phyloP scores from a whole-genome alignment of 2,888 invertebrate species.

The Eupeodes luniger region DNA sequence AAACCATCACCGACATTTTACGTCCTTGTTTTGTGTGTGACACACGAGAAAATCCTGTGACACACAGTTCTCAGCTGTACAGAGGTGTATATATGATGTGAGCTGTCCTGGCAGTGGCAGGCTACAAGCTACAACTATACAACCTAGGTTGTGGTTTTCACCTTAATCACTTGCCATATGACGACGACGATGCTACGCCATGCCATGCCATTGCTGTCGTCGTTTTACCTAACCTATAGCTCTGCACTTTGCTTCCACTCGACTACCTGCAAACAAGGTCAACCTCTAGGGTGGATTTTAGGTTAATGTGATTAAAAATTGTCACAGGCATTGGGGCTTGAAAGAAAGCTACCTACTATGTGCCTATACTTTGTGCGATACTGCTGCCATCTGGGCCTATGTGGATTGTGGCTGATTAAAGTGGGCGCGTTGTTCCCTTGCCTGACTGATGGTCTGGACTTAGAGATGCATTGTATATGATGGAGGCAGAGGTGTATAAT shows the following conservation, averaged over 20 bases:
- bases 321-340: slow-evolving; percentile 32
- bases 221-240: not conserved
- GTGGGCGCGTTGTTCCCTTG: not conserved
- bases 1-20: slow-evolving; percentile 12
- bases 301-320: slow-evolving; percentile 75
- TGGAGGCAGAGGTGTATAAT: no score
- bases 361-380: not conserved
- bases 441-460: not conserved
- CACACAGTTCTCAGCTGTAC: not conserved
- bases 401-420: slow-evolving; percentile 13
- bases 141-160: slow-evolving; percentile 70
- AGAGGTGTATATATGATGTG: slow-evolving; percentile 6
- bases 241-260: slow-evolving; percentile 26
- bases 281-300: slow-evolving; percentile 62
- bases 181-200: no score
- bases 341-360: slow-evolving; percentile 15
- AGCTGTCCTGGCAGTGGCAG: not conserved
- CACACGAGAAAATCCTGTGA: slow-evolving; percentile 58
- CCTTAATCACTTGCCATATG: slow-evolving; percentile 68
- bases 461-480: not conserved
- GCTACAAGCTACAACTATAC: slow-evolving; percentile 13
- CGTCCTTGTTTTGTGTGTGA: slow-evolving; percentile 43
- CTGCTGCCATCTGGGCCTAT: not conserved
- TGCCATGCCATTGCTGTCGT: no score
- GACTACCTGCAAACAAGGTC: slow-evolving; percentile 64